Base-by-base conservation (phyloP, 2,797 vertebrate species). In the Menidia menidia region DNA sequence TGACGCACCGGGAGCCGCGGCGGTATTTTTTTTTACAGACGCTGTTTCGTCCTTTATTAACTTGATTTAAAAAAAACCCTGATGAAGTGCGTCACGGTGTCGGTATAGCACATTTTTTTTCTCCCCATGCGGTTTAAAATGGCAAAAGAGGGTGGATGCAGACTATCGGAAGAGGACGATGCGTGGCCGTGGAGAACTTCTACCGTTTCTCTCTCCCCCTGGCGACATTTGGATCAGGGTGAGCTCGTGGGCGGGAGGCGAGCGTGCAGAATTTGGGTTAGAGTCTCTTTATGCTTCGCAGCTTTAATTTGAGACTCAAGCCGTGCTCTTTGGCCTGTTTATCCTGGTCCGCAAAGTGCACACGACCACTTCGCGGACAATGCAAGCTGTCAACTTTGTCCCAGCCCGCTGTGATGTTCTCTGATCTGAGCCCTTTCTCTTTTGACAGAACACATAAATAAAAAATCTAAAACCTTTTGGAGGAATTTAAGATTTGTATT, bases 321-420 rank as follows among this genome's bases (percentile, higher is more conserved):
- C 3, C 25, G 67, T 39, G 19, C 7, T 58, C 7, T 57, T 41
- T 52, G 11, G 12, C 33, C 42, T 1, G 8, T 58, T 65, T 71
- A 19, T 59, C 11, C 5, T 5, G 42, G 60, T 12, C 48, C 53
- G 15, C 45, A 19, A 39, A 51, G 31, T 62, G 62, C 54, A 58
- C 60, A 77, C 88, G 83, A 88, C 83, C 84, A 73, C 71, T 12
- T 54, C 54, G 33, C 31, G 83, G 75, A 88, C 86, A 76, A 88
- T 68, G 31, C 77, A 80, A 87, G 74, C 87, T 90, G 86, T 86
- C 86, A 89, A 25, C 60, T 64, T 67, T 39, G 50, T 68, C 70
- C n/a, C 71, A 52, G 19, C 48, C 48, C 25, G 4, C 45, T 84
- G 78, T 77, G 77, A 78, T 57, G 30, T 59, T 66, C 76, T 60